Conservation (phyloP, 2,888 invertebrate genomes). For the Andrena chrysosceles region DNA sequence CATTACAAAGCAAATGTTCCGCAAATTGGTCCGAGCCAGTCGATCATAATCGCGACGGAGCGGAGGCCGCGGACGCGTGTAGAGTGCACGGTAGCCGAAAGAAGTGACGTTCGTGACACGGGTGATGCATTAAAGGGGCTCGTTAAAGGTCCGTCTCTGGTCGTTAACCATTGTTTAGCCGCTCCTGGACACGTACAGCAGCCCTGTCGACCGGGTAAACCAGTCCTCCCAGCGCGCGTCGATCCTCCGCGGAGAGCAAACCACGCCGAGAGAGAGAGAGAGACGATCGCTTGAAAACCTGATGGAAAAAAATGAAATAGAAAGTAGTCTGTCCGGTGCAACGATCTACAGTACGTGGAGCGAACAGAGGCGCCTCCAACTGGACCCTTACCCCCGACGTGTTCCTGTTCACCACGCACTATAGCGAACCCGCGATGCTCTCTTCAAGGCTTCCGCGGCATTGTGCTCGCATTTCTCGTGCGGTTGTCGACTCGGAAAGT, state of each 20-base stretch:
- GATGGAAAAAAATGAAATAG: slow-evolving; percentile 80
- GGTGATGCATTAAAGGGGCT: slow-evolving; percentile 60
- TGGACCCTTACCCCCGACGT: slow-evolving; percentile 59
- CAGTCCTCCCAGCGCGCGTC: slow-evolving; percentile 66
- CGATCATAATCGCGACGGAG: slow-evolving; percentile 6
- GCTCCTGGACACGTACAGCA: slow-evolving; percentile 69
- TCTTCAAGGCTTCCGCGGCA: slow-evolving; percentile 78
- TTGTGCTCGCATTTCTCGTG: slow-evolving; percentile 84
- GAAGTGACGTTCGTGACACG: slow-evolving; percentile 55
- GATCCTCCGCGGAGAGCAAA: slow-evolving; percentile 15
- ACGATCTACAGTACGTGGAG: slow-evolving; percentile 77
- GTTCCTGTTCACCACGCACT: slow-evolving; percentile 77
- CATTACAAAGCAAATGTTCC: not conserved
- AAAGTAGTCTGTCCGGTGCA: slow-evolving; percentile 84
- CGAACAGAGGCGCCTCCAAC: slow-evolving; percentile 75
- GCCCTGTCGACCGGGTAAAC: slow-evolving; percentile 74
- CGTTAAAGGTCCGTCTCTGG: slow-evolving; percentile 65
- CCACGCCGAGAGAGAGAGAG: slow-evolving; percentile 40
- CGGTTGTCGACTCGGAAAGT: slow-evolving; percentile 85
- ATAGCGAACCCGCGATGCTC: slow-evolving; percentile 70
- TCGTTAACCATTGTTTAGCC: slow-evolving; percentile 72
- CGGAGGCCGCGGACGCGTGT: not conserved
- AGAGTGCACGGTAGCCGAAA: slow-evolving; percentile 21
- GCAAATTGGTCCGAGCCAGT: not conserved
- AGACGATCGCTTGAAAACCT: slow-evolving; percentile 36